Evolutionary conservation across 2,113 vertebrate species (phyloP), one percentile per base, ranked within the genome.

Genomic region (Cyphomyrus discorhynchus): DNA sequence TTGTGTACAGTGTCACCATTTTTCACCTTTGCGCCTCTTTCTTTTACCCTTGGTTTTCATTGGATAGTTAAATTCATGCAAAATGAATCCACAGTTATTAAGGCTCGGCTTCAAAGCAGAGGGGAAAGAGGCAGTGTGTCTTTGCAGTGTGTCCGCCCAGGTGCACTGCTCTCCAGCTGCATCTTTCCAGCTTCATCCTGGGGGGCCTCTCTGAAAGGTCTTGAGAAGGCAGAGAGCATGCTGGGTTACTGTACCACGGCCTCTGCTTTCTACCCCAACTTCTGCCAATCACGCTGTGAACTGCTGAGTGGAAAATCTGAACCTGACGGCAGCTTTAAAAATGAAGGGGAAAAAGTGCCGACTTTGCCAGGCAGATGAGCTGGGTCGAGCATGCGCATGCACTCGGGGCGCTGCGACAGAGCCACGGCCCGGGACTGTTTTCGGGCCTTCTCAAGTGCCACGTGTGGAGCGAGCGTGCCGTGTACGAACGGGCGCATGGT

Each of bases 371-470:
- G 50, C 13, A 87, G 85, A 49, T 24, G 47, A 50, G 42, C n/a
- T 80, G 49, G 45, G 13, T 47, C 70, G 11, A 8, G 1, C 21
- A 45, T 13, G 6, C 86, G 56, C 19, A 24, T 8, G n/a, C 82
- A 49, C 8, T 13, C 45, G 1, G 17, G 70, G n/a, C 47, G 80
- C 49, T 86, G 58, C 88, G 70, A 53, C 88, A 88, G 45, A 31
- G 45, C 42, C 21, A 15, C 2, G 62, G 11, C 45, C 21, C 5
- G 45, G 3, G 27, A 21, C 24, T 49, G 93, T 93, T 93, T 94
- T 92, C 93, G 88, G 93, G 94, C 94, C 93, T 93, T 93, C 93
- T 90, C 58, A 45, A 45, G 21, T 17, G 31, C 24, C 66, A 46
- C 0, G 39, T 17, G 5, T 80, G 5, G 74, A 6, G 35, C 4